A percentile compares a stretch with the other conserved stretches of the same genome.
Conservation (phyloP, 2,797 vertebrate genomes). For the Alca torda region DNA sequence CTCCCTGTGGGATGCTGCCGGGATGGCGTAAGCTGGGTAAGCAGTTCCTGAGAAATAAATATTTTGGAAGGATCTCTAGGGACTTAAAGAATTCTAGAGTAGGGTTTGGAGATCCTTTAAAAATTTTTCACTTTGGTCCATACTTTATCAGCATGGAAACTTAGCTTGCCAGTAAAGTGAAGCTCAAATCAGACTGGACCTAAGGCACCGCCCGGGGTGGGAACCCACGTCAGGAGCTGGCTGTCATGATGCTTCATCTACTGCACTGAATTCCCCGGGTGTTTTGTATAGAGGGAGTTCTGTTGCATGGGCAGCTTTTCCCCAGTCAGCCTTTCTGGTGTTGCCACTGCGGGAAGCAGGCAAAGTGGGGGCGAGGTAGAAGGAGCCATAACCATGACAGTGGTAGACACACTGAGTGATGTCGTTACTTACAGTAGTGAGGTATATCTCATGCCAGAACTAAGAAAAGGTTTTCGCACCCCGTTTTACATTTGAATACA, state of each 20-base stretch:
- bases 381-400: neutral
- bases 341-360: neutral
- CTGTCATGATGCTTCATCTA: neutral
- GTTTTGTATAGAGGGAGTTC: neutral
- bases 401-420: no score
- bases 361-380: neutral
- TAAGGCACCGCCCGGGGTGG: neutral
- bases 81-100: neutral
- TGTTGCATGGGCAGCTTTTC: neutral
- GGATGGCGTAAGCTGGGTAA: neutral
- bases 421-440: neutral
- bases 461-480: neutral
- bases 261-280: neutral
- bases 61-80: neutral
- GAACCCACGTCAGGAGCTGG: neutral
- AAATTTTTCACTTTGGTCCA: neutral
- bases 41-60: neutral
- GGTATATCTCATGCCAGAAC: neutral
- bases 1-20: rapidly evolving
- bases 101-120: neutral
- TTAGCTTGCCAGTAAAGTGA: neutral
- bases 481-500: neutral
- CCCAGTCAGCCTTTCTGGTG: neutral
- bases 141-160: neutral
- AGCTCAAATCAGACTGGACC: neutral